Evolutionary conservation across 2,797 vertebrate genomes (phyloP).

Genomic region (Neostethus bicornis): DNA sequence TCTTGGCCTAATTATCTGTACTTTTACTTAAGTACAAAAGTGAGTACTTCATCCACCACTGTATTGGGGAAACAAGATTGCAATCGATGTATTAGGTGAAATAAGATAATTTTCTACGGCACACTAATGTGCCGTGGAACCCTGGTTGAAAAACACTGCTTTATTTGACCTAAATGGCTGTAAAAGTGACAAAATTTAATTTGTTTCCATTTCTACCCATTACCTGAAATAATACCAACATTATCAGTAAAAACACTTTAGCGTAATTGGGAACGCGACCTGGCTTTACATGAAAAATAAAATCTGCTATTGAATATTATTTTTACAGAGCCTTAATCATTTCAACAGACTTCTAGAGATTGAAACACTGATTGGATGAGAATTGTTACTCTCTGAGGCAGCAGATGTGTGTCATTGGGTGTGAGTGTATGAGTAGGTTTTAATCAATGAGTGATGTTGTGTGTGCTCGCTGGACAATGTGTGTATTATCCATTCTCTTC

Average conservation of each 20-base stretch:
- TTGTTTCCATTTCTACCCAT: constrained; percentile 39
- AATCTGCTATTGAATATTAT: constrained; percentile 46
- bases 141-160: constrained; percentile 12
- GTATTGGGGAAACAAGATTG: too few species aligned
- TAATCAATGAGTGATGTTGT: background rate
- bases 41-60: too few species aligned
- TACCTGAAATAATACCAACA: constrained; percentile 71
- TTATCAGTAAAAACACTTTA: constrained; percentile 75
- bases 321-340: constrained; percentile 62
- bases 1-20: too few species aligned
- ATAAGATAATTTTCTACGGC: too few species aligned
- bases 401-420: constrained; percentile 13
- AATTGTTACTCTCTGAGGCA: constrained; percentile 12
- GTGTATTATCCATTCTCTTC: background rate
- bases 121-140: too few species aligned
- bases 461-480: background rate
- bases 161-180: constrained; percentile 14
- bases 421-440: background rate
- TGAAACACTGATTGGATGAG: constrained; percentile 35
- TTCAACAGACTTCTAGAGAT: constrained; percentile 66
- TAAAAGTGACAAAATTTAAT: constrained; percentile 10
- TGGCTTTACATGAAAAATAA: constrained; percentile 63
- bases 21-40: too few species aligned
- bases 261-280: constrained; percentile 69
- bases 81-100: too few species aligned